These are phyloP conservation scores for Halcyon chelicuti DNA, from an alignment of 2,797 vertebrate genomes.

Conservation along the genomic window DNA sequence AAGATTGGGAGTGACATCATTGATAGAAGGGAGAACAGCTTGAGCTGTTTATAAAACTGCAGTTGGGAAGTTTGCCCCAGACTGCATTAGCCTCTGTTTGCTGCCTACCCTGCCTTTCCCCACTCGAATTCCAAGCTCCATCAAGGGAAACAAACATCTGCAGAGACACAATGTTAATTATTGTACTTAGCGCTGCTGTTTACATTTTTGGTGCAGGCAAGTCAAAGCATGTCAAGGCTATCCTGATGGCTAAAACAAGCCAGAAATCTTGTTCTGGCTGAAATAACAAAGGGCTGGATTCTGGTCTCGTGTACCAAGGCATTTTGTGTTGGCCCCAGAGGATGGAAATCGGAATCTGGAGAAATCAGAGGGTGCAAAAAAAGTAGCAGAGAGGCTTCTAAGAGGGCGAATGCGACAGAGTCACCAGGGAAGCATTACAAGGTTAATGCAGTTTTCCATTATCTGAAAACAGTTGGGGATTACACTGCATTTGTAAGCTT, in stretches of 20 bases:
- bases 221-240: conserved; percentile 70
- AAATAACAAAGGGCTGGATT: conserved; percentile 27
- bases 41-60: conserved; percentile 61
- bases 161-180: conserved; percentile 67
- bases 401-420: not conserved
- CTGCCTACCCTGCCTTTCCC: conserved; percentile 22
- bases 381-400: not conserved
- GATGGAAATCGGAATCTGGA: not conserved
- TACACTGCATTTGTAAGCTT: conserved; percentile 55
- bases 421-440: conserved; percentile 18
- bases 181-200: conserved; percentile 69
- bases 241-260: conserved; percentile 58
- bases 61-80: conserved; percentile 16
- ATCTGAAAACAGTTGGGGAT: conserved; percentile 50
- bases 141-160: conserved; percentile 74
- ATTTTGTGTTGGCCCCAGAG: not conserved
- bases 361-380: conserved; percentile 14
- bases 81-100: not conserved
- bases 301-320: not conserved
- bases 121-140: conserved; percentile 60
- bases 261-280: conserved; percentile 34
- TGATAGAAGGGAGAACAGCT: conserved; percentile 58
- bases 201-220: conserved; percentile 65
- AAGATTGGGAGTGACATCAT: conserved; percentile 58
- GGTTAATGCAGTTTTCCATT: conserved; percentile 58